A percentile compares a stretch with the other conserved stretches of the same genome.
Evolutionary conservation across 2,888 invertebrate genomes (phyloP).

Genomic region (Stomorhina lunata): DNA sequence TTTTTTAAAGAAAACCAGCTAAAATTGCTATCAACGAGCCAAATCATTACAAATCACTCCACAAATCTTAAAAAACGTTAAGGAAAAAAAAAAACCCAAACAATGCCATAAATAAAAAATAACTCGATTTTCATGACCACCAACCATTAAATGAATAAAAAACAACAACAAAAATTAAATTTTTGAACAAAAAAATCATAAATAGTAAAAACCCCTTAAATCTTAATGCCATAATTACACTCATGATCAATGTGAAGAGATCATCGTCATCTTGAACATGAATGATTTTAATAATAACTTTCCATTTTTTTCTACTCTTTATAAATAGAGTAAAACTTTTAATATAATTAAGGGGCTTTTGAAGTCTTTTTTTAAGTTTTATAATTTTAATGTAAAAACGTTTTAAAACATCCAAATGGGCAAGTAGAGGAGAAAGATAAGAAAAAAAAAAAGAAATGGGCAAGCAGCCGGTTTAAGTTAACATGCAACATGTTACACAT

Average conservation of each 20-base stretch:
- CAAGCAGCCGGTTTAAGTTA: constrained; percentile 13
- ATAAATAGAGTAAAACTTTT: constrained; percentile 44
- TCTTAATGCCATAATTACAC: constrained; percentile 40
- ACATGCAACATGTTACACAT: constrained; percentile 48
- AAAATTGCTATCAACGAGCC: neutral
- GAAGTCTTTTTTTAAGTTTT: neutral
- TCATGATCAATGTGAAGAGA: constrained; percentile 48
- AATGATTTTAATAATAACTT: constrained; percentile 54
- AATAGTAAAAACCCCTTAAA: constrained; percentile 3
- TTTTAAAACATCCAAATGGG: neutral
- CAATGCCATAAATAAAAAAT: constrained; percentile 35
- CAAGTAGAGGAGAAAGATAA: neutral
- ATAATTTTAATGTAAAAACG: neutral
- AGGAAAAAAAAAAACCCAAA: neutral
- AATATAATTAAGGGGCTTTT: constrained; percentile 45
- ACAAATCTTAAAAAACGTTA: too few species aligned
- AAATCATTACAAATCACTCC: neutral
- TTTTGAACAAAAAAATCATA: neutral
- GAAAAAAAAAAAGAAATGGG: constrained; percentile 1
- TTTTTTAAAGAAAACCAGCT: neutral
- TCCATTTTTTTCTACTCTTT: constrained; percentile 45
- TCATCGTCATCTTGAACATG: constrained; percentile 57
- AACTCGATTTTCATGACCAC: constrained; percentile 37
- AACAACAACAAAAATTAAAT: neutral
- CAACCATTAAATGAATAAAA: constrained; percentile 20